Evolutionary conservation across 2,888 invertebrate genomes (phyloP).

Genomic region (Eurytoma adleriae): DNA sequence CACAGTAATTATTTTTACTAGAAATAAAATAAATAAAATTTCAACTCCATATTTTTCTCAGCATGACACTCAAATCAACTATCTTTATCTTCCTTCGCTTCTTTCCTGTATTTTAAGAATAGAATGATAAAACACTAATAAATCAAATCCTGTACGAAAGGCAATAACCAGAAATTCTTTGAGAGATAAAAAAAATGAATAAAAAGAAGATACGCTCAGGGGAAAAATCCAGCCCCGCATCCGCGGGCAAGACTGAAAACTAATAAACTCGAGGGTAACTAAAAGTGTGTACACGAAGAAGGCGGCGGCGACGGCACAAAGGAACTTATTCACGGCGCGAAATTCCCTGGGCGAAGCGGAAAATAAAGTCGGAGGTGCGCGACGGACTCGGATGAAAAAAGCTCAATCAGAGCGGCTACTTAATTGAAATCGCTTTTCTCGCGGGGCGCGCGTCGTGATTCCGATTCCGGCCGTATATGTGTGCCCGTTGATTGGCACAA

Average conservation of each 20-base stretch:
- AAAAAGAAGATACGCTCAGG: not conserved
- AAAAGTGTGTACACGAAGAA: not conserved
- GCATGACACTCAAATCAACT: too few species aligned
- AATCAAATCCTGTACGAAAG: not conserved
- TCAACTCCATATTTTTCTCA: too few species aligned
- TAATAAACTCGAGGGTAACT: not conserved
- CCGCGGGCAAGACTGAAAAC: not conserved
- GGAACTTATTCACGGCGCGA: not conserved
- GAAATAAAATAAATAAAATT: too few species aligned
- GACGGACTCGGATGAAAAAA: not conserved
- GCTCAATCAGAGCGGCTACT: constrained; percentile 40
- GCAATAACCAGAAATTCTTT: not conserved
- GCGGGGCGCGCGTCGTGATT: not conserved
- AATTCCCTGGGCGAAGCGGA: not conserved
- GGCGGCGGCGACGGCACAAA: not conserved
- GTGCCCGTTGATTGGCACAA: constrained; percentile 35
- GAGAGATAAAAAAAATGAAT: not conserved
- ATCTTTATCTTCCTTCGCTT: too few species aligned
- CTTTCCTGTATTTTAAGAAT: too few species aligned
- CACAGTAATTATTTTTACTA: too few species aligned
- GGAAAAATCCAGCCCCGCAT: not conserved
- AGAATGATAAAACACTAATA: not conserved
- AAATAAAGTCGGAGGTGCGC: not conserved
- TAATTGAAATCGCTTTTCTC: constrained; percentile 51
- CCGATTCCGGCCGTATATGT: constrained; percentile 36